Evolutionary conservation across 2,888 invertebrate species (phyloP).

Genomic region (Heliconius ismenius): DNA sequence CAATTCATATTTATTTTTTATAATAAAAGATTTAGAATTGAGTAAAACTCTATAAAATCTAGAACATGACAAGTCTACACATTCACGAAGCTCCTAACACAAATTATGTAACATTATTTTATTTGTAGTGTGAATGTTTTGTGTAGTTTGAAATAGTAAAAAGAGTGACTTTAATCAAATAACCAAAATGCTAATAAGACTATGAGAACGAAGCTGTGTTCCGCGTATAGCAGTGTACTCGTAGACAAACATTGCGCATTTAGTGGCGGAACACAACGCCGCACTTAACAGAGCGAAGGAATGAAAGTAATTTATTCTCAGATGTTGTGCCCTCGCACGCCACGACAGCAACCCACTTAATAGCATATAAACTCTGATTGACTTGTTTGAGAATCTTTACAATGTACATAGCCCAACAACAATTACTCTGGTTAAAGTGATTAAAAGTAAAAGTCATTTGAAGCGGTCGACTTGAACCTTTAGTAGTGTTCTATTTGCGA

Average conservation of each 20-base stretch:
- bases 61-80: constrained; percentile 50
- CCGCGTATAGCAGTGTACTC: neutral
- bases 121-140: constrained; percentile 45
- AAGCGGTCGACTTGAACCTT: neutral
- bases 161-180: neutral
- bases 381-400: neutral
- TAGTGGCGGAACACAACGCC: neutral
- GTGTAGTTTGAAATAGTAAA: constrained; percentile 32
- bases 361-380: neutral
- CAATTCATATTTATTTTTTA: neutral
- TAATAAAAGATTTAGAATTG: constrained; percentile 26
- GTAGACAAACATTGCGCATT: neutral
- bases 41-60: constrained; percentile 38
- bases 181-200: constrained; percentile 19
- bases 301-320: too few relatives aligned
- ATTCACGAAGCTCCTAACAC: constrained; percentile 62
- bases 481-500: neutral
- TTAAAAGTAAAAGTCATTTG: neutral
- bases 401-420: neutral
- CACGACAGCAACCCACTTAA: neutral
- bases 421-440: neutral
- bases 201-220: neutral
- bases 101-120: neutral
- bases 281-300: neutral
- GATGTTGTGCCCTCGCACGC: too few relatives aligned